Conservation (phyloP, 1,140 invertebrate genomes). For the Saxidomus purpurata region DNA sequence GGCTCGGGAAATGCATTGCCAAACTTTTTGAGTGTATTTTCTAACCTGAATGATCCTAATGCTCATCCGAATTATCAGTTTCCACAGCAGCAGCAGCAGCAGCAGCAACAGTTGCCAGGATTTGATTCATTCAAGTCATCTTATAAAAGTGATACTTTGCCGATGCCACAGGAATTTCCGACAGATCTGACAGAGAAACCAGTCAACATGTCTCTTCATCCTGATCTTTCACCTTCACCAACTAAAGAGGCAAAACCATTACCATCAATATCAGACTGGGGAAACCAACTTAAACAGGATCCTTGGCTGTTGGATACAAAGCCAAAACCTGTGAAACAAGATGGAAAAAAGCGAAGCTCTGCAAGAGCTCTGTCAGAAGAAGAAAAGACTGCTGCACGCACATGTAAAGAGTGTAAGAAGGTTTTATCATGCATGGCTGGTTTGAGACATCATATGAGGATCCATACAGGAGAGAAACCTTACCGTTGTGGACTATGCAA, state of each 20-base stretch:
- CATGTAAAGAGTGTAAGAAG: slow-evolving; percentile 47
- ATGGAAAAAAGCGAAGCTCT: slow-evolving; percentile 14
- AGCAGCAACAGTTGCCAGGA: slow-evolving; percentile 19
- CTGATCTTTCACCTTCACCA: slow-evolving; percentile 11
- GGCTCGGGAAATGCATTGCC: slow-evolving; percentile 53
- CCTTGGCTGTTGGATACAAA: background rate
- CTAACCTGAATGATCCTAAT: slow-evolving; percentile 23
- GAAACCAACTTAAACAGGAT: background rate
- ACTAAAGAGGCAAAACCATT: background rate
- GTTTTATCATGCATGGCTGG: slow-evolving; percentile 58
- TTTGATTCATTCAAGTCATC: slow-evolving; percentile 44
- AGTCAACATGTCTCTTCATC: background rate
- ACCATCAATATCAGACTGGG: background rate
- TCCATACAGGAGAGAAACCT: slow-evolving; percentile 98
- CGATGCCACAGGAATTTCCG: slow-evolving; percentile 16
- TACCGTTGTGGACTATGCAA: slow-evolving; percentile 98
- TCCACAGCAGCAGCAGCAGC: slow-evolving; percentile 17
- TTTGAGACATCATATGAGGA: slow-evolving; percentile 91
- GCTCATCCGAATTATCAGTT: slow-evolving; percentile 27
- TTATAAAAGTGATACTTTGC: slow-evolving; percentile 7
- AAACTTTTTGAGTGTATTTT: slow-evolving; percentile 61
- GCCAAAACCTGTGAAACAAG: slow-evolving; percentile 13
- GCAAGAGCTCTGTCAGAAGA: slow-evolving; percentile 40
- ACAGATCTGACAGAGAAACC: slow-evolving; percentile 39
- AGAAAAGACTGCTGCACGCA: slow-evolving; percentile 37